These are phyloP conservation scores for Thaleichthys pacificus DNA, from an alignment of 2,797 vertebrate genomes.

Conservation along the genomic window DNA sequence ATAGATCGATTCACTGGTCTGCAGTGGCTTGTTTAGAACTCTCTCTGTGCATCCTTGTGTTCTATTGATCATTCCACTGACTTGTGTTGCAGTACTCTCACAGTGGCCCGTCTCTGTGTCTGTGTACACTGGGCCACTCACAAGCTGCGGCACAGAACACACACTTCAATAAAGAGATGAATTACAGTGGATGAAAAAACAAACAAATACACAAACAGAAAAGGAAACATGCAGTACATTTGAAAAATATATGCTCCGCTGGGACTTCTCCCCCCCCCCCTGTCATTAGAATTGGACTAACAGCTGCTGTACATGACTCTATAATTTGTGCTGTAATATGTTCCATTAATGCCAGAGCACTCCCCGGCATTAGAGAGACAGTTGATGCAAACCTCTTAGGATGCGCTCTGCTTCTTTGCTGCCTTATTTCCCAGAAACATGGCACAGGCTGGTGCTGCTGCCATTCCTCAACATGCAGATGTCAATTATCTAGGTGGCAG, in stretches of 20 bases:
- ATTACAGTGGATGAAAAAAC: conserved; percentile 27
- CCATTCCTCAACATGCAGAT: conserved; percentile 73
- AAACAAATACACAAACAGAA: background rate
- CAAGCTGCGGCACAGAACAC: conserved; percentile 47
- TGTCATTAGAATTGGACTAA: conserved; percentile 70
- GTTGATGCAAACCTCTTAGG: conserved; percentile 71
- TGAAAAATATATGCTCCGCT: background rate
- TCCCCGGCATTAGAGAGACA: conserved; percentile 68
- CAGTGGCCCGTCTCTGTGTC: conserved; percentile 53
- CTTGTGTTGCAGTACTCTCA: conserved; percentile 49
- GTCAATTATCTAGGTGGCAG: conserved; percentile 72
- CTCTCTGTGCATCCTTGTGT: conserved; percentile 50
- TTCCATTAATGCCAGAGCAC: conserved; percentile 73
- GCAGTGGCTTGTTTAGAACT: conserved; percentile 46
- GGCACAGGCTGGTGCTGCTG: conserved; percentile 64
- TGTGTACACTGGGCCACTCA: conserved; percentile 6
- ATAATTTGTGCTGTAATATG: conserved; percentile 77
- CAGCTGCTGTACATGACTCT: conserved; percentile 79
- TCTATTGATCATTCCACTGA: conserved; percentile 56
- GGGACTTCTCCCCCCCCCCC: conserved; percentile 22
- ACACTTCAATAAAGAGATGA: conserved; percentile 30
- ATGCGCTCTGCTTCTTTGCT: conserved; percentile 72
- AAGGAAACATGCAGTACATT: background rate
- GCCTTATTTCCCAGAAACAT: conserved; percentile 66
- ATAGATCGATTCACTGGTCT: conserved; percentile 61